Percentiles rank a stretch among this genome's conserved stretches.
These are phyloP conservation scores for chimpanzee (Pan troglodytes) DNA, from an alignment of 2,113 vertebrate genomes.

Conservation along the genomic window NHGRI_mPanTro3-v2.1_pri NC_072415.2:60223501-60224000, in stretches of 20 bases:
- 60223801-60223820: rapidly evolving
- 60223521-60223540: not conserved
- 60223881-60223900: not conserved
- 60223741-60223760: not conserved
- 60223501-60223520: not conserved
- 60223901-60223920: not conserved
- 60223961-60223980: not conserved
- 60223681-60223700: not conserved
- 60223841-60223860: not conserved
- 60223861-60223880: not conserved
- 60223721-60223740: not conserved
- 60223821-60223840: not conserved
- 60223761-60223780: not conserved
- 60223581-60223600: slow-evolving; percentile 24
- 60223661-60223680: not conserved
- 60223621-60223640: not conserved
- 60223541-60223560: not conserved
- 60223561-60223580: not conserved
- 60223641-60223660: not conserved
- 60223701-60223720: not conserved
- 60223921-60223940: not conserved
- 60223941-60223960: not conserved
- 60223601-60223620: slow-evolving; percentile 12
- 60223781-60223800: not conserved
- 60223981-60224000: not conserved